phyloP scores from a whole-genome alignment of 1,140 invertebrate species.

The Olivierus martensii region DNA sequence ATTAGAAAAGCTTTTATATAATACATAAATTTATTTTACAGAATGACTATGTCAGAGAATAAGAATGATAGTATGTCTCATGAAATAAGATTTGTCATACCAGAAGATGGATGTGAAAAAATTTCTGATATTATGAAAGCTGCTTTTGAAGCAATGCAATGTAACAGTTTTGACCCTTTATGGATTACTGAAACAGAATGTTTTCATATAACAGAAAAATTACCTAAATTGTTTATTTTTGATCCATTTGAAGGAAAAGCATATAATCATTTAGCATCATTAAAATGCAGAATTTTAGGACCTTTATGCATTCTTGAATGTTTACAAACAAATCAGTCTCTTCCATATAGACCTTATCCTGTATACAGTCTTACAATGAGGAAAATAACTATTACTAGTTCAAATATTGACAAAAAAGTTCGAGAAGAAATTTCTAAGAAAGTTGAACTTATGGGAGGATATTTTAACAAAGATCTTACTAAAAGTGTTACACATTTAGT shows the following conservation, averaged over 20 bases:
- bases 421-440: slow-evolving; percentile 50
- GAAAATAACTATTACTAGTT: slow-evolving; percentile 52
- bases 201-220: slow-evolving; percentile 36
- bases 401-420: slow-evolving; percentile 42
- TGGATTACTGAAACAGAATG: slow-evolving; percentile 40
- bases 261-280: slow-evolving; percentile 43
- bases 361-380: slow-evolving; percentile 68
- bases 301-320: slow-evolving; percentile 63
- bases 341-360: slow-evolving; percentile 57
- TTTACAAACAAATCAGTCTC: slow-evolving; percentile 48
- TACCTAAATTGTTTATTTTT: slow-evolving; percentile 58
- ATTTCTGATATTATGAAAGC: slow-evolving; percentile 1
- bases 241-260: slow-evolving; percentile 51
- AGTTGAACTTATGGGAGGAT: slow-evolving; percentile 69
- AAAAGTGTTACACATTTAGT: slow-evolving; percentile 66
- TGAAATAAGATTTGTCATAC: not conserved
- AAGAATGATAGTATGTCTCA: too few relatives aligned
- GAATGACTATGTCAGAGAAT: too few relatives aligned
- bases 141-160: slow-evolving; percentile 36
- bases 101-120: not conserved
- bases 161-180: slow-evolving; percentile 32
- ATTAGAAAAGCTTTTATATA: too few relatives aligned
- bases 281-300: slow-evolving; percentile 52
- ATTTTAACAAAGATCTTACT: slow-evolving; percentile 52
- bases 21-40: too few relatives aligned